Evolutionary conservation across 2,113 vertebrate species (phyloP), one percentile per base, ranked within the genome.

Genomic region (Coturnix japonica): DNA sequence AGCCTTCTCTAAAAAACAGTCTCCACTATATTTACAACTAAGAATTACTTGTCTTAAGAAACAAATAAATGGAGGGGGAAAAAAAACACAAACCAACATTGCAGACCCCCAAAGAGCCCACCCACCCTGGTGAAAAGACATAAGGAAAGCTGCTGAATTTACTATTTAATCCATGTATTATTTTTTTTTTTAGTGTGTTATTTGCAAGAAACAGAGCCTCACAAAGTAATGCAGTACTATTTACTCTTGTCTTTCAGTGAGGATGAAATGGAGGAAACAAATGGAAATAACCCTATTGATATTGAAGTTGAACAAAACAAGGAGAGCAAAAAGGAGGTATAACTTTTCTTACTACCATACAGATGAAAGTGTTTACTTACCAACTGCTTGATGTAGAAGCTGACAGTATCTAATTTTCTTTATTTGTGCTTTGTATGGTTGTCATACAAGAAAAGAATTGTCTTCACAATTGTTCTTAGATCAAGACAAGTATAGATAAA

Each of bases 321-420:
- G 95, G 98, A 99, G 26, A 98, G 98, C 91, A 99, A 98, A 96
- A 99, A 99, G 96, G 99, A 99, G 98, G 99, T 99, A 98, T 64
- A 78, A 63, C 60, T 69, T 81, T 47, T 63, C 44, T 84, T 66
- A 57, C 43, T 91, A n/a, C n/a, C 94, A 47, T 81, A 30, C 43
- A 87, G 70, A 91, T 59, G 14, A 10, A 91, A 59, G 8, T 82
- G 35, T 85, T 92, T 87, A 54, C 82, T 78, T 90, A 81, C 41
- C 44, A 41, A 56, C 22, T 74, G 13, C 65, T 90, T 89, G 8
- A 8, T 51, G 61, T 56, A 83, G 80, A 83, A 86, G 53, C 74
- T 93, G 81, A 77, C 89, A 90, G 64, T 78, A 57, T 85, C 72
- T 91, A 54, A 90, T 87, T 94, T 93, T 91, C 85, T 92, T 66